Conservation (phyloP, 2,888 invertebrate genomes). For the Harpalus rufipes region DNA sequence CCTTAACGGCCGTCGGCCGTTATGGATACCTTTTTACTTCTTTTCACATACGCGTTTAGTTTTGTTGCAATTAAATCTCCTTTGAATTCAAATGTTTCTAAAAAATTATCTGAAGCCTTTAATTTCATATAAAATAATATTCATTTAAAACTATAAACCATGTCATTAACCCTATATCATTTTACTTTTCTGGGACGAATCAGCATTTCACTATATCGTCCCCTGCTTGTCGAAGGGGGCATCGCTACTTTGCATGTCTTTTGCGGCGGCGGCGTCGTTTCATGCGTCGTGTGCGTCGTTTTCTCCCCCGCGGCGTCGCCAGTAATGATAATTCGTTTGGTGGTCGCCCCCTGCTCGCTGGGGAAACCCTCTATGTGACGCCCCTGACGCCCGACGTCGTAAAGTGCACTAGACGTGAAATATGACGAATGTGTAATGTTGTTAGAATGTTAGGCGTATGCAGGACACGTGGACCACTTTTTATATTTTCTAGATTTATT, state of each 20-base stretch:
- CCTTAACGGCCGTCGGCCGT: too few relatives aligned
- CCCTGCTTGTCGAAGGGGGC: conserved; percentile 33
- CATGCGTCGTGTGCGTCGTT: conserved; percentile 68
- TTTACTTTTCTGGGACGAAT: background rate
- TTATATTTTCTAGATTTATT: conserved; percentile 39
- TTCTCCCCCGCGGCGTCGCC: conserved; percentile 50
- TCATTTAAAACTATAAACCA: too few relatives aligned
- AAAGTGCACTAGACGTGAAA: conserved; percentile 58
- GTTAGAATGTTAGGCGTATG: conserved; percentile 42
- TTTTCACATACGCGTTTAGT: too few relatives aligned
- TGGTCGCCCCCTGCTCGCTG: conserved; percentile 37
- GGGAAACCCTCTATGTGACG: conserved; percentile 21
- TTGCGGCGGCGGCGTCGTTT: conserved; percentile 71
- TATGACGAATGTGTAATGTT: conserved; percentile 60
- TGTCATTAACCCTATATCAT: too few relatives aligned
- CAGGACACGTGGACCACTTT: conserved; percentile 22
- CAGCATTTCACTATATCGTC: conserved; percentile 57
- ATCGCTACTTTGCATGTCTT: conserved; percentile 72
- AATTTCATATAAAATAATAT: too few relatives aligned
- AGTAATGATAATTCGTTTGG: conserved; percentile 57
- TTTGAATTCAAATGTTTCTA: too few relatives aligned
- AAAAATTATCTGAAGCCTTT: too few relatives aligned
- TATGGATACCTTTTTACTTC: too few relatives aligned
- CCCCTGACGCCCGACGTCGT: conserved; percentile 31
- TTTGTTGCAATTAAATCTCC: too few relatives aligned